Evolutionary conservation across 92 coral and sea anemone species (phyloP).

Genomic region (Chrysogorgia sp.): DNA sequence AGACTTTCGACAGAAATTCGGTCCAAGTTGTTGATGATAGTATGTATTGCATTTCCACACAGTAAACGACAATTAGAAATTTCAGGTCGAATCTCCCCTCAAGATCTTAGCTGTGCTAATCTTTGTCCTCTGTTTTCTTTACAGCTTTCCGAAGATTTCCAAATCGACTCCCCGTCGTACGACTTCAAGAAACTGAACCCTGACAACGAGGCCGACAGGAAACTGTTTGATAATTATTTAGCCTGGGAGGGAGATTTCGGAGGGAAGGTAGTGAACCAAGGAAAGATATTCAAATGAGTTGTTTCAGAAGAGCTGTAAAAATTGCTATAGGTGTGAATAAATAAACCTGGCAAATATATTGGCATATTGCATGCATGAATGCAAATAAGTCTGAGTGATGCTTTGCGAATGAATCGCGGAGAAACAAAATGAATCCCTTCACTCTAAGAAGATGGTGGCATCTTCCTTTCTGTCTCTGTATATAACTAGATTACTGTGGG

Average conservation of each 20-base stretch:
- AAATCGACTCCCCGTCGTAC: conserved; percentile 79
- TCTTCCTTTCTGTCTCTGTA: neutral
- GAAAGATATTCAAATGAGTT: conserved; percentile 68
- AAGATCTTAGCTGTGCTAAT: neutral
- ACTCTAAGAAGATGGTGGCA: neutral
- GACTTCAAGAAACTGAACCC: conserved; percentile 75
- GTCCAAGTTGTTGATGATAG: too few relatives aligned
- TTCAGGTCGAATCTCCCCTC: neutral
- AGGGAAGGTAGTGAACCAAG: conserved; percentile 69
- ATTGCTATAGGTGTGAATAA: conserved; percentile 7
- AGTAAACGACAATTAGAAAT: too few relatives aligned
- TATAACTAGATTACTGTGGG: neutral
- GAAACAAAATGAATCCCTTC: neutral
- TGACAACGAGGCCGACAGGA: conserved; percentile 67
- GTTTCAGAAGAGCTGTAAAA: neutral
- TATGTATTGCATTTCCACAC: too few relatives aligned
- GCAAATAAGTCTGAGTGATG: too few relatives aligned
- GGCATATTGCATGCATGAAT: too few relatives aligned
- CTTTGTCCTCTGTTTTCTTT: conserved; percentile 39
- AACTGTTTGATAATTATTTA: conserved; percentile 72
- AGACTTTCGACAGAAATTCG: too few relatives aligned
- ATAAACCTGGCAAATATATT: conserved; percentile 5
- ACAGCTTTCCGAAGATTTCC: conserved; percentile 74
- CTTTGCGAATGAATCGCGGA: neutral
- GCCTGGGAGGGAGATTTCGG: conserved; percentile 67